Base-by-base conservation (phyloP, 2,797 vertebrate genomes). In the Alosa sapidissima region DNA sequence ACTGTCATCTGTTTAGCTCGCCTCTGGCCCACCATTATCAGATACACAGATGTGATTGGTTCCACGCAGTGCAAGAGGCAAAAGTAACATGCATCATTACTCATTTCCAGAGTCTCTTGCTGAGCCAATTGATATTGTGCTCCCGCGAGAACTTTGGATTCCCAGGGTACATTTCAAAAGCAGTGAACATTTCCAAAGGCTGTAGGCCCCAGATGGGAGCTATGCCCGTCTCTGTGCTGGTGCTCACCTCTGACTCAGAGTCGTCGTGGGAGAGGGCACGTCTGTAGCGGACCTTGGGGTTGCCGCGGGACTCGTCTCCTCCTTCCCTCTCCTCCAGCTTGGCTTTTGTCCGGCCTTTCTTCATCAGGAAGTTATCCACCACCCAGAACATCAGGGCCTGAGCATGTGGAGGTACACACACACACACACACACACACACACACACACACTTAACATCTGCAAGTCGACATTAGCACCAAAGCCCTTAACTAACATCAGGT, bases 321-420 rank as follows among this genome's bases (percentile, higher is more conserved):
- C 91, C 93, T 89, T 96, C 97, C 85, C 97, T 96, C 92, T 99
- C 98, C 94, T 99, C 98, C 52, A 96, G 91, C 90, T 99, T 99
- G 91, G 97, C 98, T 97, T 99, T 99, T 94, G 97, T 99, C 91
- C 96, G 97, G 86, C 98, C 96, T 92, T 99, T 99, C 93, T 98
- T 99, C 98, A 99, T 99, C 83, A 99, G 95, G 91, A 99, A 99
- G 89, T 99, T 99, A 94, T 99, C 98, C 68, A 99, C 98, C 87
- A 99, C 98, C 98, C 98, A 99, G 93, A 99, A 99, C 98, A 99
- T 99, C 84, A 99, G 94, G 1, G 98, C 97, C 98, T 99, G 88
- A 85, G 83, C 54, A 87, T 60, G 19, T 36, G 28, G 41, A 33
- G 16, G 47, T 41, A 48, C 19, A 21, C 11, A 85, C 10, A 81